Evolutionary conservation across 2,113 vertebrate genomes (phyloP).

Genomic region (Herpailurus yagouaroundi): DNA sequence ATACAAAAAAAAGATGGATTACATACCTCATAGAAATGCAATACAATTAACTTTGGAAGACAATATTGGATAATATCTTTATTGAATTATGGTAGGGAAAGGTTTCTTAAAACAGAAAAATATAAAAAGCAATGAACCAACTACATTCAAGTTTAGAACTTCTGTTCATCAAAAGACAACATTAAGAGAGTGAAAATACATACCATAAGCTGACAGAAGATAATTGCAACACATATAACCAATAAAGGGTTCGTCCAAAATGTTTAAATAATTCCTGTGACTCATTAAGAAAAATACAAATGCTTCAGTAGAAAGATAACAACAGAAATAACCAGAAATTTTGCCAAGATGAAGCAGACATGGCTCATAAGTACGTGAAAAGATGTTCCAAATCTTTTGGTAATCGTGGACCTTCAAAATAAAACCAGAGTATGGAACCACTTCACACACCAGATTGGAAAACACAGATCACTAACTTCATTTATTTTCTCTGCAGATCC

Average conservation of each 20-base stretch:
- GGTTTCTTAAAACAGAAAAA: background rate
- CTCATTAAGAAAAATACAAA: background rate
- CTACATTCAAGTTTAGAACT: background rate
- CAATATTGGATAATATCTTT: background rate
- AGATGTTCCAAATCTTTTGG: background rate
- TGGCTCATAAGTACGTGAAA: background rate
- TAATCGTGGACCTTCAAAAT: background rate
- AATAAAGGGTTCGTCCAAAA: background rate
- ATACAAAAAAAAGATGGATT: background rate
- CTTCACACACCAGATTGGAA: background rate
- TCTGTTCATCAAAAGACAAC: background rate
- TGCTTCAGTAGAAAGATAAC: background rate
- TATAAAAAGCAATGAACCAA: background rate
- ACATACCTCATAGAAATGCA: background rate
- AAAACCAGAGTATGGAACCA: background rate
- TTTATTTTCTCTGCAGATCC: background rate
- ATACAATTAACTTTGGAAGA: background rate
- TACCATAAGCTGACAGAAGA: background rate
- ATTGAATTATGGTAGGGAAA: background rate
- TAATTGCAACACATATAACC: background rate
- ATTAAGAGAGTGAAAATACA: background rate
- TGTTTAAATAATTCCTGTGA: background rate
- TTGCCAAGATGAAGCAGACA: background rate
- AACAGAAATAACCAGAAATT: background rate
- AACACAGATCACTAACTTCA: background rate